Conservation (phyloP, 2,797 vertebrate genomes). For the Notoglanidium macrostoma region DNA sequence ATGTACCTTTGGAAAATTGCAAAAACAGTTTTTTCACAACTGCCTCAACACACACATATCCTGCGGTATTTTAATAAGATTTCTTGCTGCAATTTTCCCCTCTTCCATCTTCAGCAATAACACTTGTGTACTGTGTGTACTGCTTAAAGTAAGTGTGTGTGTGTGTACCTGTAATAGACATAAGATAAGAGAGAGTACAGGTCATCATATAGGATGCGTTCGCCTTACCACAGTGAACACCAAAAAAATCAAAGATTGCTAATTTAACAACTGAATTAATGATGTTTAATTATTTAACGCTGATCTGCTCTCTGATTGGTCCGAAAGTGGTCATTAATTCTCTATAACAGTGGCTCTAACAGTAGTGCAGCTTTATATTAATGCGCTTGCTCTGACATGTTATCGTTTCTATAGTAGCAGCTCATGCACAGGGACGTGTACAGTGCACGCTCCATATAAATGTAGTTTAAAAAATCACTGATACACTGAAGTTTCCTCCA, state of each 20-base stretch:
- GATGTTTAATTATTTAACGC: not conserved
- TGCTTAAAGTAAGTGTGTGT: not conserved
- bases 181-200: not conserved
- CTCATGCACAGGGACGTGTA: too few species aligned
- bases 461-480: not conserved
- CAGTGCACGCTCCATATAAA: too few species aligned
- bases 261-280: not conserved
- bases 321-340: not conserved
- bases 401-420: not conserved
- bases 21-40: conserved; percentile 18
- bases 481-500: not conserved
- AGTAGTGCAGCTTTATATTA: not conserved
- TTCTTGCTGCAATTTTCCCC: conserved; percentile 1
- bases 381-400: not conserved
- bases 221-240: not conserved
- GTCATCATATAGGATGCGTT: not conserved
- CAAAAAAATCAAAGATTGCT: not conserved
- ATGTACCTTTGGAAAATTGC: conserved; percentile 36
- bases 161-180: not conserved
- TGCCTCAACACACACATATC: conserved; percentile 21
- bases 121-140: not conserved
- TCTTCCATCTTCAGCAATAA: not conserved
- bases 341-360: not conserved
- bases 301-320: not conserved
- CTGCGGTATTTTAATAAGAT: conserved; percentile 12